A percentile compares a stretch with the other conserved stretches of the same genome.
Conservation (phyloP, 2,797 vertebrate genomes). For the Siniperca scherzeri region DNA sequence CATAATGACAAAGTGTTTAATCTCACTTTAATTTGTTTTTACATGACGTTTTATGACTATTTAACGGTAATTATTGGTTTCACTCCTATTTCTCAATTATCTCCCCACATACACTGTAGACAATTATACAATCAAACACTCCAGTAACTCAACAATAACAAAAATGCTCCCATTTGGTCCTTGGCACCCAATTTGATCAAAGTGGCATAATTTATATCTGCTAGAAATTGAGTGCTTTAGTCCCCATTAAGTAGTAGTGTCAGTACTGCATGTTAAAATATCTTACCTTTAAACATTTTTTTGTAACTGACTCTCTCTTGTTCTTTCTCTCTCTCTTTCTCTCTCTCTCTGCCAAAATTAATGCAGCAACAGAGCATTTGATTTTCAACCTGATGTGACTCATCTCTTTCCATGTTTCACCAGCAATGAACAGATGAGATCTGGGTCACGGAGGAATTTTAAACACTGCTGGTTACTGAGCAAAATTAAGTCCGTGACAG, state of each 20-base stretch:
- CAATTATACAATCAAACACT: constrained; percentile 14
- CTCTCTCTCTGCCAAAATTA: constrained; percentile 12
- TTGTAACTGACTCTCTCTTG: not conserved
- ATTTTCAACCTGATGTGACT: constrained; percentile 29
- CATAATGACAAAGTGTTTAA: not conserved
- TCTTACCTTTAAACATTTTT: not conserved
- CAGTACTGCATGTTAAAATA: not conserved
- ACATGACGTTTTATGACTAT: not conserved
- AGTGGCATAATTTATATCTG: not conserved
- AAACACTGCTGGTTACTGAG: constrained; percentile 5
- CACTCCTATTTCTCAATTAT: constrained; percentile 2
- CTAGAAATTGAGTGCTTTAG: not conserved
- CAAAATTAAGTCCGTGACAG: constrained; percentile 28
- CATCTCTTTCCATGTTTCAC: constrained; percentile 19
- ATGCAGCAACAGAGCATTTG: constrained; percentile 20
- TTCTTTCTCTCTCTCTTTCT: fast-evolving
- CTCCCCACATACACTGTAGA: not conserved
- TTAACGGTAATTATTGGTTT: not conserved
- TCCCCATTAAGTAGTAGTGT: not conserved
- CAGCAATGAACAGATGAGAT: constrained; percentile 39
- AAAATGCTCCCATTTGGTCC: not conserved
- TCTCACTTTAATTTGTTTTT: not conserved
- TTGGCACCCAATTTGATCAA: not conserved
- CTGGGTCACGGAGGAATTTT: constrained; percentile 43
- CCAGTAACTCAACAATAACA: not conserved